phyloP scores from a whole-genome alignment of 2,797 vertebrate genomes.

The Neopelma chrysocephalum region DNA sequence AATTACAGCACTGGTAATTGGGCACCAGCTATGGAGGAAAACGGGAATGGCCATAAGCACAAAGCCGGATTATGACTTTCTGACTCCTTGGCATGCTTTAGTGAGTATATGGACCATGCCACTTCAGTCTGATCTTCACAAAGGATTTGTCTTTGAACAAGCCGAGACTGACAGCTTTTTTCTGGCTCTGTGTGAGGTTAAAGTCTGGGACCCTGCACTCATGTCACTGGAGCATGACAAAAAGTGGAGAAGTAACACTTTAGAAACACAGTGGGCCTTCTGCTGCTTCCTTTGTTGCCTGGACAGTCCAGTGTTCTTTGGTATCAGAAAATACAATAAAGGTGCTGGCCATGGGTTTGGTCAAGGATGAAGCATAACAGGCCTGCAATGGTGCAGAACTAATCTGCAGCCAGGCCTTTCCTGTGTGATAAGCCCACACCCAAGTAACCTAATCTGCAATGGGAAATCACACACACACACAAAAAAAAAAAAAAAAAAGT shows the following conservation, averaged over 20 bases:
- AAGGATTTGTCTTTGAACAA: slow-evolving; percentile 77
- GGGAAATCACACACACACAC: slow-evolving; percentile 66
- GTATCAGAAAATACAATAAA: slow-evolving; percentile 80
- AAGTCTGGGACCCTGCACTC: slow-evolving; percentile 78
- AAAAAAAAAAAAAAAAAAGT: not conserved
- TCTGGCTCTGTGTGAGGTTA: slow-evolving; percentile 73
- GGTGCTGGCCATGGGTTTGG: slow-evolving; percentile 78
- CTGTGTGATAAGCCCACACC: slow-evolving; percentile 75
- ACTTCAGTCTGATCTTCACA: slow-evolving; percentile 78
- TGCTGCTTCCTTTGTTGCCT: slow-evolving; percentile 81
- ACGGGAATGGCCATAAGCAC: slow-evolving; percentile 76
- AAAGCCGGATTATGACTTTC: slow-evolving; percentile 75
- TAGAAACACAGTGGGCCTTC: slow-evolving; percentile 72
- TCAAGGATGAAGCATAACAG: slow-evolving; percentile 81
- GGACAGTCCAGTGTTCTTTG: slow-evolving; percentile 77
- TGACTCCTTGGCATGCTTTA: slow-evolving; percentile 74
- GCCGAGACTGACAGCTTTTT: slow-evolving; percentile 83
- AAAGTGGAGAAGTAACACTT: slow-evolving; percentile 73
- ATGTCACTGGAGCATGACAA: slow-evolving; percentile 83
- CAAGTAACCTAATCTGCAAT: slow-evolving; percentile 80
- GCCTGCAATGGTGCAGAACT: slow-evolving; percentile 85
- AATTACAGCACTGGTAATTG: slow-evolving; percentile 66
- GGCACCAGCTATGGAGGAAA: slow-evolving; percentile 52
- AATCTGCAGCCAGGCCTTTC: slow-evolving; percentile 84
- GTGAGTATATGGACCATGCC: slow-evolving; percentile 80